Evolutionary conservation across 1,140 invertebrate genomes (phyloP).

Genomic region (Drosophila virilis): DNA sequence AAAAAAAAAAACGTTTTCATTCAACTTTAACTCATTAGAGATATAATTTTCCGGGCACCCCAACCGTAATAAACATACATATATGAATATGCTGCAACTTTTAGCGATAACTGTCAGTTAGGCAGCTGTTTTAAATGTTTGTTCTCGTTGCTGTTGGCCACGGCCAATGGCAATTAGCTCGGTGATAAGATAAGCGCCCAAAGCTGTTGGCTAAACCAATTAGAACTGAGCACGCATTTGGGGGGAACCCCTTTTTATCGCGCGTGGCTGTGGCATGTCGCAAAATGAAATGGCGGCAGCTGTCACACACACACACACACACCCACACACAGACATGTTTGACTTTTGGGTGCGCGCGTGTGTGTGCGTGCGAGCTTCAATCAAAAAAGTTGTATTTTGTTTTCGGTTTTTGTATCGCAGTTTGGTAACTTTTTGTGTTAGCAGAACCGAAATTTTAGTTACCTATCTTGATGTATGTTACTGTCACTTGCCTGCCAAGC

Average conservation of each 20-base stretch:
- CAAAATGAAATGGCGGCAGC: slow-evolving; percentile 78
- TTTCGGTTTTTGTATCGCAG: slow-evolving; percentile 49
- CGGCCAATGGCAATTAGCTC: slow-evolving; percentile 76
- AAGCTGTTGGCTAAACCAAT: slow-evolving; percentile 77
- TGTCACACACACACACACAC: slow-evolving; percentile 54
- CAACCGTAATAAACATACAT: background rate
- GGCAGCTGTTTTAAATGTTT: slow-evolving; percentile 30
- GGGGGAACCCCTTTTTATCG: slow-evolving; percentile 55
- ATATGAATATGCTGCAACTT: slow-evolving; percentile 43
- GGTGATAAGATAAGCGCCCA: slow-evolving; percentile 75
- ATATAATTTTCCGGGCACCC: slow-evolving; percentile 7
- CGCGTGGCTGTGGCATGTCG: slow-evolving; percentile 47
- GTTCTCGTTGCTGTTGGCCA: slow-evolving; percentile 20
- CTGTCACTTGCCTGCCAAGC: slow-evolving; percentile 58
- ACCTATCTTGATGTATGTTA: slow-evolving; percentile 62
- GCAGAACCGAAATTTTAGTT: slow-evolving; percentile 37
- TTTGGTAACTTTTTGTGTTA: slow-evolving; percentile 42
- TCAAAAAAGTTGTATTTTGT: slow-evolving; percentile 71
- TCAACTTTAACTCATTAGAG: slow-evolving; percentile 49
- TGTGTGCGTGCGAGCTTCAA: slow-evolving; percentile 58
- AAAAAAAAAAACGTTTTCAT: slow-evolving; percentile 26
- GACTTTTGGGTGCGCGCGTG: slow-evolving; percentile 4
- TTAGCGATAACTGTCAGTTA: slow-evolving; percentile 52
- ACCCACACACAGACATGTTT: slow-evolving; percentile 39
- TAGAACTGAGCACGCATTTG: slow-evolving; percentile 35